A percentile compares a stretch with the other conserved stretches of the same genome.
These are phyloP conservation scores for Rhagoletis zephyria DNA, from an alignment of 1,140 invertebrate genomes.

Conservation along the genomic window DNA sequence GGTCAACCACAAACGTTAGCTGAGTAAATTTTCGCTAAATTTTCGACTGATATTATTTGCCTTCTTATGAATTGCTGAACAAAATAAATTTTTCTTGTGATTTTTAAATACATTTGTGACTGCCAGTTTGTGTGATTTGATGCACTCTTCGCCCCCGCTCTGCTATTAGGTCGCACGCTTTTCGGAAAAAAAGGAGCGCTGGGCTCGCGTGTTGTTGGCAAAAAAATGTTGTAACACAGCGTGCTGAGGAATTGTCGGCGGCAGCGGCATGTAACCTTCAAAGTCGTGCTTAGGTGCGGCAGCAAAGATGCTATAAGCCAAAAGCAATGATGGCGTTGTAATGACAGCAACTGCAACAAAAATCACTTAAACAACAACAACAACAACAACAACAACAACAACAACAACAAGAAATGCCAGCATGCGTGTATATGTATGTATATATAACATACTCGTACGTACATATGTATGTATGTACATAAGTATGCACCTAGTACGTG, in stretches of 20 bases:
- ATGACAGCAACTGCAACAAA: background rate
- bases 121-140: background rate
- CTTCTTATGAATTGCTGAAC: background rate
- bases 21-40: slow-evolving; percentile 9
- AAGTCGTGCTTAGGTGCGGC: slow-evolving; percentile 55
- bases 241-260: background rate
- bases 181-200: slow-evolving; percentile 37
- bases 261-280: slow-evolving; percentile 54
- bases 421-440: background rate
- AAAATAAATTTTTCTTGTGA: background rate
- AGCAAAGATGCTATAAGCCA: background rate
- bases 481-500: background rate
- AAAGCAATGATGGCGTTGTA: slow-evolving; percentile 5
- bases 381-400: background rate
- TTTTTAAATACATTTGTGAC: background rate
- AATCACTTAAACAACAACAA: background rate
- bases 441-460: background rate
- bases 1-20: slow-evolving; percentile 2
- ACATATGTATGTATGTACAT: background rate
- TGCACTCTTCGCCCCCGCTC: background rate
- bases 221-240: slow-evolving; percentile 22
- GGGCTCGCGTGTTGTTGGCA: slow-evolving; percentile 18
- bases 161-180: slow-evolving; percentile 34
- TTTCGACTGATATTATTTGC: slow-evolving; percentile 19
- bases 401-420: slow-evolving; percentile 27